A percentile compares a stretch with the other conserved stretches of the same genome.
These are phyloP conservation scores for Anas bernieri DNA, from an alignment of 2,797 vertebrate genomes.

Conservation along the genomic window DNA sequence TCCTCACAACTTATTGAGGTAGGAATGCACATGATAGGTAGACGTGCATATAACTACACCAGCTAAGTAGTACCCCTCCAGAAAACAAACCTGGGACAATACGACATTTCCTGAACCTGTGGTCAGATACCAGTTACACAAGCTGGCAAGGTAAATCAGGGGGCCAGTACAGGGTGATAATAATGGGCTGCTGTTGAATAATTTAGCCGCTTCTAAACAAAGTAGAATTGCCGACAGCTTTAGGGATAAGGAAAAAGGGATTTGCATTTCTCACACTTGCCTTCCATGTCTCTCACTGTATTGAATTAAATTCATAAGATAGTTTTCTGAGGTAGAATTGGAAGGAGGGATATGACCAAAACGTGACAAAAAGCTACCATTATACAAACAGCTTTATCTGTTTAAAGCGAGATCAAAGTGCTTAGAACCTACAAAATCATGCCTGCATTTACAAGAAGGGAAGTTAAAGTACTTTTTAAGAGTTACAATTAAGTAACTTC, in stretches of 20 bases:
- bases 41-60: not conserved
- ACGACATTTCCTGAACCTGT: not conserved
- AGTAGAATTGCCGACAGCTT: not conserved
- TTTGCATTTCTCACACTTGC: not conserved
- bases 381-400: not conserved
- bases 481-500: not conserved
- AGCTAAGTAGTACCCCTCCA: not conserved
- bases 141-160: not conserved
- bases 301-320: not conserved
- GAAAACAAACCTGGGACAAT: not conserved
- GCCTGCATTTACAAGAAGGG: not conserved
- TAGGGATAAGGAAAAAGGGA: not conserved
- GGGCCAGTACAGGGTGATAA: not conserved
- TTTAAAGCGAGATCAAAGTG: not conserved
- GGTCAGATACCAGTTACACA: rapidly evolving
- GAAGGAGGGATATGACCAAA: not conserved
- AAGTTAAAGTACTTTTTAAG: not conserved
- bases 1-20: not conserved
- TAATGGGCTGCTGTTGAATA: not conserved
- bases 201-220: not conserved
- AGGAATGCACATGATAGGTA: rapidly evolving
- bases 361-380: not conserved
- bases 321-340: not conserved
- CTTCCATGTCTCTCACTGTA: not conserved
- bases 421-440: not conserved